Conservation (phyloP, 2,888 invertebrate species). For the Drosophila birchii region DNA sequence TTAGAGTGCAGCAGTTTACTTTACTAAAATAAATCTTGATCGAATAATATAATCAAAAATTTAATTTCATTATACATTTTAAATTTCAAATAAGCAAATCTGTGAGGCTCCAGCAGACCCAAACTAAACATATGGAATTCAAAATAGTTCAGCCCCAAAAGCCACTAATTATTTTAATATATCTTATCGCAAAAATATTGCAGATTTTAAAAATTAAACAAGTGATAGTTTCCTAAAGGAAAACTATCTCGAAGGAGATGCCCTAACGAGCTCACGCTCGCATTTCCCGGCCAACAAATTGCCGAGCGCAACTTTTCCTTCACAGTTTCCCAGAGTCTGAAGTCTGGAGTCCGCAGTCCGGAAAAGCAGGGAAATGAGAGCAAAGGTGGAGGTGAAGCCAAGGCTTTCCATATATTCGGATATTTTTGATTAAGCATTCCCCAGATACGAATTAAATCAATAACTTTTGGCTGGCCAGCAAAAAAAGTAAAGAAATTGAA, state of each 20-base stretch:
- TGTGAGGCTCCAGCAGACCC: no score
- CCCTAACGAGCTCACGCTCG: constrained; percentile 45
- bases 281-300: constrained; percentile 57
- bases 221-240: constrained; percentile 2
- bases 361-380: constrained; percentile 2
- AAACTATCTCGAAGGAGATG: constrained; percentile 16
- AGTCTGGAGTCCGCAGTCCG: not conserved
- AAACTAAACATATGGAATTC: not conserved
- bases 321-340: not conserved
- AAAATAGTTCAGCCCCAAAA: not conserved
- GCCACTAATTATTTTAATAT: not conserved
- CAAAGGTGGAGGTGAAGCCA: not conserved
- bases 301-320: constrained; percentile 45
- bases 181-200: no score
- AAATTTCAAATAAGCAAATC: no score
- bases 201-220: not conserved
- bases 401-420: constrained; percentile 29
- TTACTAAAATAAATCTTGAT: not conserved
- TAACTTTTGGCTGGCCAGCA: constrained; percentile 66
- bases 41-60: no score
- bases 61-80: no score
- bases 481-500: constrained; percentile 66
- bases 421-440: constrained; percentile 78
- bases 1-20: no score
- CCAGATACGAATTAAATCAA: constrained; percentile 78